Evolutionary conservation across 2,888 invertebrate species (phyloP), one percentile per base, ranked within the genome.

Genomic region (Meteorus colon): DNA sequence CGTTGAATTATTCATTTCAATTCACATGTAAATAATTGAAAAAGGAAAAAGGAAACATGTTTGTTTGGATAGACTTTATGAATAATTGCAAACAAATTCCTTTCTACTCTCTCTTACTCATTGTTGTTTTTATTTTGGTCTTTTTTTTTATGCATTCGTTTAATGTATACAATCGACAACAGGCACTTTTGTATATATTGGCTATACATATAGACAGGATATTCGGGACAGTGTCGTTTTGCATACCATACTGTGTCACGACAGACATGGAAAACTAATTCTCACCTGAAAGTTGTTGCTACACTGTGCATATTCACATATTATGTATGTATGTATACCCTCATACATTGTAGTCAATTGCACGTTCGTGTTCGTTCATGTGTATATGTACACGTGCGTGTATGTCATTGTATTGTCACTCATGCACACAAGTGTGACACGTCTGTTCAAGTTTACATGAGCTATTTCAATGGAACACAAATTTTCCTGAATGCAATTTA

Each of bases 201-300:
- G 65, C 41, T 12, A 71, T 65, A 29, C 68, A 65, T 74, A 34
- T 41, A 41, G 73, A 65, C 76, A 55, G 75, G 73, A 81, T 79
- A 87, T 87, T 87, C 81, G 85, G 87, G 87, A 82, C 88, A 85
- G 82, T 82, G 80, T n/a, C 63, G 82, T 85, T 87, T 87, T 85
- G 85, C 87, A 86, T 86, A 82, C 80, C 82, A 14, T 85, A 84
- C 83, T 83, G 82, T 85, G 85, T 85, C 85, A 82, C 84, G 85
- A 86, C 87, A 82, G 83, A 81, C 85, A 84, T 82, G 84, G 86
- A 88, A 88, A 87, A 86, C 85, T 87, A 88, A 89, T 88, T 88
- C 85, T 82, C 85, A 77, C 84, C 80, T 81, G 81, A 82, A 84
- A 84, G 82, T 76, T 77, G 76, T 68, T 73, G 74, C 78, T 79